Conservation (phyloP, 2,113 vertebrate species). For the Dipodomys merriami region DNA sequence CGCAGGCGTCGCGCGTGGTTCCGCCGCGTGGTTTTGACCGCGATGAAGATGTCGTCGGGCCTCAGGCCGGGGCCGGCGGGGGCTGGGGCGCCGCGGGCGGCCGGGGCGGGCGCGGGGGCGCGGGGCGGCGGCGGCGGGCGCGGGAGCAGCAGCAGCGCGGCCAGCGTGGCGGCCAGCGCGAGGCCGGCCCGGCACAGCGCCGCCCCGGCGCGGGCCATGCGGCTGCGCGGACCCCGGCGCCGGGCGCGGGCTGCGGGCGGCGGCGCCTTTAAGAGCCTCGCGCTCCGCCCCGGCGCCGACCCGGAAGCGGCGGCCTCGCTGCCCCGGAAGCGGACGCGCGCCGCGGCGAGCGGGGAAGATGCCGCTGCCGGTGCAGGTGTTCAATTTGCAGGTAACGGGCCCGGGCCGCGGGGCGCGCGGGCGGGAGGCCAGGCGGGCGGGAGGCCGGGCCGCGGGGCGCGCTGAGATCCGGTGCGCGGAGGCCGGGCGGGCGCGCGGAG, state of each 20-base stretch:
- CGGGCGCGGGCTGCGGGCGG: conserved; percentile 25
- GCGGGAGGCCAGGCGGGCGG: not conserved
- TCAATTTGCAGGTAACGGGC: conserved; percentile 94
- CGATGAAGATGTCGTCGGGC: conserved; percentile 94
- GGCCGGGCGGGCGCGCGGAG: not conserved
- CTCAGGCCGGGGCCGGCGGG: conserved; percentile 78
- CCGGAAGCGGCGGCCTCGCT: conserved; percentile 48
- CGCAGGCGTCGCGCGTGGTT: conserved; percentile 93
- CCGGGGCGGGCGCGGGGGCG: conserved; percentile 73
- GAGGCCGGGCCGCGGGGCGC: not conserved
- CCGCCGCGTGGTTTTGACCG: conserved; percentile 96
- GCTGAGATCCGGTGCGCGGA: not conserved
- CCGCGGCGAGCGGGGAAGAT: conserved; percentile 87
- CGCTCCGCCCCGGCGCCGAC: conserved; percentile 38
- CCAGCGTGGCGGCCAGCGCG: conserved; percentile 89
- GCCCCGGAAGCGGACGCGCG: conserved; percentile 58
- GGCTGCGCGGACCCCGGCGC: conserved; percentile 22
- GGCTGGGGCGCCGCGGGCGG: conserved; percentile 64
- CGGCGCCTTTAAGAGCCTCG: conserved; percentile 82
- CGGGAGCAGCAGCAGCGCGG: conserved; percentile 90
- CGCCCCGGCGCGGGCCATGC: conserved; percentile 65
- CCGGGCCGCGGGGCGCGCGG: not conserved
- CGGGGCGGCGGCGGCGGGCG: conserved; percentile 84
- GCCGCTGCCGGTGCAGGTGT: conserved; percentile 96
- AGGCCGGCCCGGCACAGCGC: conserved; percentile 91